Evolutionary conservation across 2,888 invertebrate genomes (phyloP).

Genomic region (Drosophila rellima): DNA sequence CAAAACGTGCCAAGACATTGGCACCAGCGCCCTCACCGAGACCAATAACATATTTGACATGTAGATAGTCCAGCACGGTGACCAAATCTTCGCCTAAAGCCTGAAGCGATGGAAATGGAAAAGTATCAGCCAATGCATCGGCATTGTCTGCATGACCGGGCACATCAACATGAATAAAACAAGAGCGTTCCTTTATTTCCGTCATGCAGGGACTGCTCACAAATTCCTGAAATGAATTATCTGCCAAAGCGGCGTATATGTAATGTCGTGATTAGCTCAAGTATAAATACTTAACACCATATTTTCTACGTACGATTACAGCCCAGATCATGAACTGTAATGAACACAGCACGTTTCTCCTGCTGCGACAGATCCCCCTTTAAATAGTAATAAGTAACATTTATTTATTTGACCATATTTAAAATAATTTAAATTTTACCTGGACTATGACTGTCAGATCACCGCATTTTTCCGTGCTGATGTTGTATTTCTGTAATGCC

Average conservation of each 20-base stretch:
- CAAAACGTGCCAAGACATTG: slow-evolving; percentile 94
- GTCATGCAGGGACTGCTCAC: slow-evolving; percentile 93
- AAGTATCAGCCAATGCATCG: slow-evolving; percentile 90
- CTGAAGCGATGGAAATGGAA: slow-evolving; percentile 93
- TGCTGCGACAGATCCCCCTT: slow-evolving; percentile 93
- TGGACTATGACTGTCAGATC: slow-evolving; percentile 92
- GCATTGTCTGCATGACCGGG: slow-evolving; percentile 95
- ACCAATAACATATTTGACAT: slow-evolving; percentile 93
- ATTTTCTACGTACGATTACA: slow-evolving; percentile 89
- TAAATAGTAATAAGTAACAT: not conserved
- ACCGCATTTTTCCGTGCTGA: slow-evolving; percentile 91
- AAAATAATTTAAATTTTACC: slow-evolving; percentile 85
- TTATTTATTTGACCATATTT: not conserved
- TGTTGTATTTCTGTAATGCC: slow-evolving; percentile 89
- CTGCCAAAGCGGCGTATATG: slow-evolving; percentile 85
- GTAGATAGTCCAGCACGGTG: slow-evolving; percentile 92
- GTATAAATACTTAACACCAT: not conserved
- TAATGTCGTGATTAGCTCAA: not conserved
- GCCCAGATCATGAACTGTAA: slow-evolving; percentile 96
- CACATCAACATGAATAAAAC: slow-evolving; percentile 94
- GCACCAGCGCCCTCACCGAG: slow-evolving; percentile 96
- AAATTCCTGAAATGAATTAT: slow-evolving; percentile 93
- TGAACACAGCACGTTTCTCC: slow-evolving; percentile 92
- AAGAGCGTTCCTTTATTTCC: slow-evolving; percentile 93
- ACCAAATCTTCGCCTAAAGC: slow-evolving; percentile 93